phyloP scores from a whole-genome alignment of 1,140 invertebrate species.

The Pentalonia nigronervosa region DNA sequence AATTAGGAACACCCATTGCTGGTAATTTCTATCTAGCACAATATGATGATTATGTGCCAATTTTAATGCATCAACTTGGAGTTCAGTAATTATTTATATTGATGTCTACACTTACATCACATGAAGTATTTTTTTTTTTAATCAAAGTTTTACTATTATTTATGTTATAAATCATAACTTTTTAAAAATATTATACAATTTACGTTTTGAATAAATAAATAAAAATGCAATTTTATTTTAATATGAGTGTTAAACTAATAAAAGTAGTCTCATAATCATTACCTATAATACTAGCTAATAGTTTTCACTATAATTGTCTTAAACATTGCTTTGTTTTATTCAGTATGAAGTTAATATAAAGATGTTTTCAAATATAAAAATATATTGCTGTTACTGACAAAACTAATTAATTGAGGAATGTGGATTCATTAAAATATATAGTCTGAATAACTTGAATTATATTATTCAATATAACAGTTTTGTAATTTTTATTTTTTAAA shows the following conservation, averaged over 20 bases:
- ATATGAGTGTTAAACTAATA: background rate
- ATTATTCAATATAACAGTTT: background rate
- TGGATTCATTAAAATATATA: background rate
- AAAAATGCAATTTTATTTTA: background rate
- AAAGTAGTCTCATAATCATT: background rate
- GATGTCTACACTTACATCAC: background rate
- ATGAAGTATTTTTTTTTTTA: background rate
- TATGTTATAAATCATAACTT: no score
- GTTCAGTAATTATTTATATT: background rate
- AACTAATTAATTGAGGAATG: background rate
- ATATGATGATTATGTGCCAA: slow-evolving; percentile 90
- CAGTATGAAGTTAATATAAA: no score
- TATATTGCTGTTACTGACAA: background rate
- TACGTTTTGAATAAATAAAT: background rate
- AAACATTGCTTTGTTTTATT: background rate
- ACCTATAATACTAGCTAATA: no score
- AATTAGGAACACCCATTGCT: slow-evolving; percentile 81
- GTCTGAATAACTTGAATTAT: background rate
- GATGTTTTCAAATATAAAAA: no score
- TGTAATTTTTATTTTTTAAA: background rate
- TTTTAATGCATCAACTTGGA: slow-evolving; percentile 73
- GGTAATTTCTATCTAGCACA: slow-evolving; percentile 91
- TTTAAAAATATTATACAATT: no score
- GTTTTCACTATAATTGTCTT: background rate
- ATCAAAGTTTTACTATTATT: background rate